Evolutionary conservation across 2,888 invertebrate genomes (phyloP).

Genomic region (Gymnocheta viridis): DNA sequence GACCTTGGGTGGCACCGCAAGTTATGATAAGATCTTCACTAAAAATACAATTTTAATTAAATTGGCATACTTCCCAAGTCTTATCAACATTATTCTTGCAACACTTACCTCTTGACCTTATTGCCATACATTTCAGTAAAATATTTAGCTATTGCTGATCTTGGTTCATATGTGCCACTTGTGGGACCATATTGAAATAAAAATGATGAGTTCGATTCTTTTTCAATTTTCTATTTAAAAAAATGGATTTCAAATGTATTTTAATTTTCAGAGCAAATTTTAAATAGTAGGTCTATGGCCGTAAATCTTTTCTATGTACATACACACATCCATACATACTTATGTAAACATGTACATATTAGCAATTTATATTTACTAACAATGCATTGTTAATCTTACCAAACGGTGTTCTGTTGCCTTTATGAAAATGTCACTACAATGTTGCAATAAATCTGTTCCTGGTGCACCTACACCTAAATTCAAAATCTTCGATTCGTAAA

Average conservation of each 20-base stretch:
- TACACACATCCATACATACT: too few relatives aligned
- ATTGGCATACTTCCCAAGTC: background rate
- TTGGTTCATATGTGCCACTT: conserved; percentile 82
- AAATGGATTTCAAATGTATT: background rate
- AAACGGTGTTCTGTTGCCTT: conserved; percentile 83
- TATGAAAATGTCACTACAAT: conserved; percentile 82
- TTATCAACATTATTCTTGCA: background rate
- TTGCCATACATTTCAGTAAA: conserved; percentile 82
- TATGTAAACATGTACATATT: too few relatives aligned
- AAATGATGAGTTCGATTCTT: conserved; percentile 74
- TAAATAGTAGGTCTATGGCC: too few relatives aligned
- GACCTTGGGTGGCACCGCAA: conserved; percentile 85
- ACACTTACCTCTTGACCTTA: conserved; percentile 80
- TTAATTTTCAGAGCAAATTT: too few relatives aligned
- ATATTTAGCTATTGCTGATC: conserved; percentile 82
- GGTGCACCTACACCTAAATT: conserved; percentile 84
- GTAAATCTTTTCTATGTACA: background rate
- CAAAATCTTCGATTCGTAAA: conserved; percentile 81
- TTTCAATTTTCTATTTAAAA: conserved; percentile 74
- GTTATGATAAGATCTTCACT: conserved; percentile 84
- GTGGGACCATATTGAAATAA: conserved; percentile 84
- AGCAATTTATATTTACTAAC: background rate
- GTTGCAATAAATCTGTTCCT: conserved; percentile 83
- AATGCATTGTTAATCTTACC: conserved; percentile 74
- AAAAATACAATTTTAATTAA: conserved; percentile 15